phyloP scores from a whole-genome alignment of 2,113 vertebrate species.

The Cochlearius cochlearius region DNA sequence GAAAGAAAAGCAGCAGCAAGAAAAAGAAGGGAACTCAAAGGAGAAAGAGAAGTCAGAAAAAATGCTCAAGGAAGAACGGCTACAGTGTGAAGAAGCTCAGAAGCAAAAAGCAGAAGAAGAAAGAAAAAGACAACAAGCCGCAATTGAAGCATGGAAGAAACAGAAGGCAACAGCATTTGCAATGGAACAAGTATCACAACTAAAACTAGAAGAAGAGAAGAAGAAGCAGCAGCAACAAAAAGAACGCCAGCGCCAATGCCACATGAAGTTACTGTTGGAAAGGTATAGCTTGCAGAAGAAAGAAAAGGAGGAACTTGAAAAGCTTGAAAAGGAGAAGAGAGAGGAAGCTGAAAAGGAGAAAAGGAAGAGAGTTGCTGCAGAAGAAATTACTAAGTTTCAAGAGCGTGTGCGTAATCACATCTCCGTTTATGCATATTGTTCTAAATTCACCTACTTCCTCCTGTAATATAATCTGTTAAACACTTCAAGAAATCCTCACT shows the following conservation, averaged over 20 bases:
- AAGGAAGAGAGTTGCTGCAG: conserved; percentile 70
- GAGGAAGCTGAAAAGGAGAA: conserved; percentile 74
- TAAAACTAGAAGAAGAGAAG: conserved; percentile 72
- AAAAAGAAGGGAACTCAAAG: conserved; percentile 71
- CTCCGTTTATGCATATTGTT: background rate
- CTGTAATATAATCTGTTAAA: background rate
- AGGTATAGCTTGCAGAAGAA: conserved; percentile 74
- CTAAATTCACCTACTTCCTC: background rate
- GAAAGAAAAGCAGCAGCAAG: conserved; percentile 79
- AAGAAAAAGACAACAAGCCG: conserved; percentile 68
- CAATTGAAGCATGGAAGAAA: conserved; percentile 80
- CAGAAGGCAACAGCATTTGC: conserved; percentile 72
- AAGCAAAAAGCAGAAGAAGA: conserved; percentile 75
- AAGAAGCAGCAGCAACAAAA: conserved; percentile 72
- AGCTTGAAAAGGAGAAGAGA: conserved; percentile 66
- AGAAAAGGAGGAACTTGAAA: conserved; percentile 74
- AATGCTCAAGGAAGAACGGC: conserved; percentile 9
- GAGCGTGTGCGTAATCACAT: conserved; percentile 74
- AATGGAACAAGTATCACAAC: conserved; percentile 69
- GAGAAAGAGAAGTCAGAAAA: conserved; percentile 71
- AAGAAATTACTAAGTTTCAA: conserved; percentile 79
- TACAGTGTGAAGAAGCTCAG: conserved; percentile 47
- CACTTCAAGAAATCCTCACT: background rate
- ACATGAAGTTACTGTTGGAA: conserved; percentile 78
- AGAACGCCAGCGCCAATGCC: conserved; percentile 70